A percentile compares a stretch with the other conserved stretches of the same genome.
phyloP scores from a whole-genome alignment of 1,140 invertebrate species.

The Temnothorax curvispinosus region DNA sequence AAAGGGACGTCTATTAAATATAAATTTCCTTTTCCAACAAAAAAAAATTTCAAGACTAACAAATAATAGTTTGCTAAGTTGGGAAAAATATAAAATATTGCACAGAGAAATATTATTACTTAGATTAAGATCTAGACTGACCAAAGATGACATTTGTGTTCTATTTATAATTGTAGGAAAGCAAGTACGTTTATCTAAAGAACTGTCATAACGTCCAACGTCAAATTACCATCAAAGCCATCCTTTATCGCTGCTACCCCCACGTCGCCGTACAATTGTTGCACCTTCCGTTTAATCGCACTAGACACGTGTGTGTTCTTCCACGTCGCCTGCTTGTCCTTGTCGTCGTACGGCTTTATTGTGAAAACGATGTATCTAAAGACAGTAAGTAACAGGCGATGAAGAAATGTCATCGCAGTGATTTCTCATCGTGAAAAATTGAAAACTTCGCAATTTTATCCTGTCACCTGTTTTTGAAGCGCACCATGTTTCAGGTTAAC shows the following conservation, averaged over 20 bases:
- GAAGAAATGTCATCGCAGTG: no score
- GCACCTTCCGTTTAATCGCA: constrained; percentile 88
- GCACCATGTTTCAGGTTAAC: constrained; percentile 86
- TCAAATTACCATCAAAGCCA: constrained; percentile 87
- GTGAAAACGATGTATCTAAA: constrained; percentile 89
- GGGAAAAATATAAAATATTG: no score
- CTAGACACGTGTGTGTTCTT: constrained; percentile 87
- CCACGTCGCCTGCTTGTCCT: constrained; percentile 86
- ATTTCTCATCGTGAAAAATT: no score
- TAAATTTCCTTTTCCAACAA: no score
- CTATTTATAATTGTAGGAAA: no score
- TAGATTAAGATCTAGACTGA: no score
- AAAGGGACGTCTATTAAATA: no score
- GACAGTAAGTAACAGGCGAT: background rate
- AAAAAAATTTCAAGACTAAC: no score
- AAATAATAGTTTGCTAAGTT: no score
- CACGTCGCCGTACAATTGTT: constrained; percentile 91
- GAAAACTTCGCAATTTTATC: no score
- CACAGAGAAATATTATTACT: no score
- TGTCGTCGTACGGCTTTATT: constrained; percentile 84
- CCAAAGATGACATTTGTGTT: no score
- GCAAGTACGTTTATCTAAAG: background rate
- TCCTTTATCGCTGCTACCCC: constrained; percentile 89
- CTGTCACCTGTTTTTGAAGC: constrained; percentile 88
- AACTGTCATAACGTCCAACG: constrained; percentile 25